Evolutionary conservation across 2,888 invertebrate species (phyloP).

Genomic region (Sylvicola cinctus): DNA sequence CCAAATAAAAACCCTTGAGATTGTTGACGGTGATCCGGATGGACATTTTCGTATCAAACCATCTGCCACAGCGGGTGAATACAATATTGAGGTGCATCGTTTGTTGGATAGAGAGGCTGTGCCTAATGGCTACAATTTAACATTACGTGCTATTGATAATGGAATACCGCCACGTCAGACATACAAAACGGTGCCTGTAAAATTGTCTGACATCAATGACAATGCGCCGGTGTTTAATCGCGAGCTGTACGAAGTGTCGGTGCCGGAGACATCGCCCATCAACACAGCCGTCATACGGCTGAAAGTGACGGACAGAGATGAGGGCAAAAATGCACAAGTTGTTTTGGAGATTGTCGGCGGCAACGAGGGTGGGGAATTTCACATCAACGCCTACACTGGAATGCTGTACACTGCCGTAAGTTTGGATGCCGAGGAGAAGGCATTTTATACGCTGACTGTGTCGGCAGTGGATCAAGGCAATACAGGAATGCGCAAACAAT

Average conservation of each 20-base stretch:
- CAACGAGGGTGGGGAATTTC: constrained; percentile 74
- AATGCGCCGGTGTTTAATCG: constrained; percentile 74
- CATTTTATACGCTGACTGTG: constrained; percentile 70
- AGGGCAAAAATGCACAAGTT: constrained; percentile 65
- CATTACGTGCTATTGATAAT: constrained; percentile 63
- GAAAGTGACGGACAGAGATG: constrained; percentile 69
- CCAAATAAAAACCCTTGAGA: constrained; percentile 57
- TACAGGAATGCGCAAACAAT: constrained; percentile 61
- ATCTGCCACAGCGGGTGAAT: constrained; percentile 42
- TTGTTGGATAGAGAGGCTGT: constrained; percentile 57
- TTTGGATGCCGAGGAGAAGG: constrained; percentile 68
- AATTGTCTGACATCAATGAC: constrained; percentile 62
- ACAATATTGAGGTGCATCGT: constrained; percentile 57
- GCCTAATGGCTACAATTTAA: constrained; percentile 69
- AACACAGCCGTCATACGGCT: constrained; percentile 75
- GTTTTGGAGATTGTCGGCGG: constrained; percentile 79
- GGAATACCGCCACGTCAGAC: constrained; percentile 60
- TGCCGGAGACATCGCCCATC: constrained; percentile 74
- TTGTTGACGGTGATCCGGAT: constrained; percentile 76
- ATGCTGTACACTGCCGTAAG: constrained; percentile 65
- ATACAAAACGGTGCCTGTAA: constrained; percentile 62
- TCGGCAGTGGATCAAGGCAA: constrained; percentile 78
- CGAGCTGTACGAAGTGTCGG: constrained; percentile 67
- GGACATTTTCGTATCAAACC: constrained; percentile 66
- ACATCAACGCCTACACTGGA: constrained; percentile 71